Evolutionary conservation across 2,797 vertebrate genomes (phyloP).

Genomic region (Kryptopterus vitreolus): DNA sequence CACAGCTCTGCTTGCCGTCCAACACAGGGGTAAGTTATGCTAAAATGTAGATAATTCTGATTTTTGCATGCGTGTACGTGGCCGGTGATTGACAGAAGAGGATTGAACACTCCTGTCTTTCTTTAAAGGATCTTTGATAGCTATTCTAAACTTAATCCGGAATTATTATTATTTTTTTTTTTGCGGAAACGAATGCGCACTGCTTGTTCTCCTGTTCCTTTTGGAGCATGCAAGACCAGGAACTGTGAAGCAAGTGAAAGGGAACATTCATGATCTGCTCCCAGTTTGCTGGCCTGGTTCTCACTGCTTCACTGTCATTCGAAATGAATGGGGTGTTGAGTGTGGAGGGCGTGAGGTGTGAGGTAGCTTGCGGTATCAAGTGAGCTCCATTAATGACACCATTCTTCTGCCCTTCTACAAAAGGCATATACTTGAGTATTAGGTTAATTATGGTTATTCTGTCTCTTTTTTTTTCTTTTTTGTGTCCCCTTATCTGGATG

Average conservation of each 20-base stretch:
- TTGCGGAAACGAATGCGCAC: constrained; percentile 32
- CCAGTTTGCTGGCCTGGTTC: constrained; percentile 42
- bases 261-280: constrained; percentile 54
- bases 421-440: constrained; percentile 23
- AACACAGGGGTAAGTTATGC: constrained; percentile 69
- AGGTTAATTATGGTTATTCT: constrained; percentile 18
- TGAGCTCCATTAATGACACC: constrained; percentile 21
- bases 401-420: constrained; percentile 23
- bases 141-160: constrained; percentile 33
- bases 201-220: constrained; percentile 19
- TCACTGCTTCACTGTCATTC: constrained; percentile 38
- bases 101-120: constrained; percentile 30
- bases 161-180: too few species aligned
- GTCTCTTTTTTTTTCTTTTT: not conserved
- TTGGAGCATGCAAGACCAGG: constrained; percentile 25
- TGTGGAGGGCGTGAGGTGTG: constrained; percentile 38
- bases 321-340: constrained; percentile 45
- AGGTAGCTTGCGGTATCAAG: constrained; percentile 36
- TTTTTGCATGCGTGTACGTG: constrained; percentile 23
- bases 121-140: constrained; percentile 35
- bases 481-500: not conserved
- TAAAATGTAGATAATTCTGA: constrained; percentile 7
- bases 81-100: constrained; percentile 14
- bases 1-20: constrained; percentile 60
- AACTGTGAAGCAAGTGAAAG: constrained; percentile 48